Base-by-base conservation (phyloP, 1,140 invertebrate species). In the Penaeus japonicus region DNA sequence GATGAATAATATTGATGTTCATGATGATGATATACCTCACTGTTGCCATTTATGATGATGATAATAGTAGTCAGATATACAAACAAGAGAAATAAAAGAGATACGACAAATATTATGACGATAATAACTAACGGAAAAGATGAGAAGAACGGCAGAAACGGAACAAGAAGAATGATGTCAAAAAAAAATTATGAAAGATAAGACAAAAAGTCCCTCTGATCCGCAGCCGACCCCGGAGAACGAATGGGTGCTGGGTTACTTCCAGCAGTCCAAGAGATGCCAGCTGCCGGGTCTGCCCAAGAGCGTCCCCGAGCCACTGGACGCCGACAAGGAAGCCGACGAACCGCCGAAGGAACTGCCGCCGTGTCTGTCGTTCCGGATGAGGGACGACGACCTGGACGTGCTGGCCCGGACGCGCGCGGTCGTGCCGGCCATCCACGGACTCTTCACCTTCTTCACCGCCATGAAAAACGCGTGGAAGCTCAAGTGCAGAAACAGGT, bases 371-470 rank as follows among this genome's bases (percentile, higher is more conserved):
- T 92, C 92, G 91, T 91, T 91, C 70, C 89, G 89, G 15, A 77
- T 87, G 59, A 80, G 53, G 1, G 92, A 93, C 89, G 89, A 62
- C 47, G 91, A 75, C 12, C 80, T 89, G 73, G 91, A 91, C 18
- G 47, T 80, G 2, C 70, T 92, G 75, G 83, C 91, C 20, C 92
- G 93, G 79, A 91, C 92, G 81, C 91, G 91, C 83, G 92, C 92
- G 88, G 93, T 93, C 12, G 91, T 93, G 47, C 92, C 93, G 4
- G 92, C 92, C 7, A 90, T 93, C 4, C 93, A 93, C 89, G 91
- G 92, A 15, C 91, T 93, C 12, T 93, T 92, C 83, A 92, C 92
- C 1, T 92, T 93, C 85, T 93, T 93, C 35, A 91, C 90, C 73
- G 93, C 93, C 0, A 90, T 93, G 47, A 91, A 92, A 17, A 91